phyloP scores from a whole-genome alignment of 2,797 vertebrate species.

The Sphenodon punctatus region DNA sequence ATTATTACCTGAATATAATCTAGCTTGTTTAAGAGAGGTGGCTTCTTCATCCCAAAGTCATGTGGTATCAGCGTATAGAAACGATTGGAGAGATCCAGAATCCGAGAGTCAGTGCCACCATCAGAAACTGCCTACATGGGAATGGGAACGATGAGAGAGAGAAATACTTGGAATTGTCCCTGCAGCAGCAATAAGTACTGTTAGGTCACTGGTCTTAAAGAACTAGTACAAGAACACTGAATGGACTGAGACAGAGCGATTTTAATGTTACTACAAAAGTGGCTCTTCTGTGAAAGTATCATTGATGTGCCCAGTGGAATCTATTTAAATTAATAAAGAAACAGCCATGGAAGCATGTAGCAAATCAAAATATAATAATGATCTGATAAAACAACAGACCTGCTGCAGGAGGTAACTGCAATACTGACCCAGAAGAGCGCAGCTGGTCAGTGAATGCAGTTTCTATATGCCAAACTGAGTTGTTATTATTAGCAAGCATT shows the following conservation, averaged over 20 bases:
- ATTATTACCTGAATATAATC: conserved; percentile 91
- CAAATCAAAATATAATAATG: background rate
- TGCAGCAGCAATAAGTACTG: background rate
- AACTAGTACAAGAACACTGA: background rate
- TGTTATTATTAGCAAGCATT: no score
- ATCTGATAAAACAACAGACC: background rate
- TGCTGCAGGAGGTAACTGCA: no score
- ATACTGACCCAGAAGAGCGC: no score
- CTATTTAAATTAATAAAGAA: background rate
- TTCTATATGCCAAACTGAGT: no score
- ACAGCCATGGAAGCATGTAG: background rate
- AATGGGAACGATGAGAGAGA: background rate
- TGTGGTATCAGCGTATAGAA: conserved; percentile 99
- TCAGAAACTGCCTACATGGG: conserved; percentile 86
- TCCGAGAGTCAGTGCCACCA: conserved; percentile 82
- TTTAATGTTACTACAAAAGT: no score
- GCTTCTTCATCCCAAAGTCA: conserved; percentile 99
- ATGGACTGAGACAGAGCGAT: background rate
- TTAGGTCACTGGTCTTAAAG: background rate
- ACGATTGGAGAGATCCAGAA: conserved; percentile 96
- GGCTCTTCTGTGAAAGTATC: no score
- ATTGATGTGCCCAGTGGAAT: no score
- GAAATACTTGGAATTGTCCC: background rate
- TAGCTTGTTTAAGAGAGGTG: conserved; percentile 88
- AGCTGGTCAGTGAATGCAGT: no score